Evolutionary conservation across 2,797 vertebrate species (phyloP).

Genomic region (Ambastaia sidthimunki): DNA sequence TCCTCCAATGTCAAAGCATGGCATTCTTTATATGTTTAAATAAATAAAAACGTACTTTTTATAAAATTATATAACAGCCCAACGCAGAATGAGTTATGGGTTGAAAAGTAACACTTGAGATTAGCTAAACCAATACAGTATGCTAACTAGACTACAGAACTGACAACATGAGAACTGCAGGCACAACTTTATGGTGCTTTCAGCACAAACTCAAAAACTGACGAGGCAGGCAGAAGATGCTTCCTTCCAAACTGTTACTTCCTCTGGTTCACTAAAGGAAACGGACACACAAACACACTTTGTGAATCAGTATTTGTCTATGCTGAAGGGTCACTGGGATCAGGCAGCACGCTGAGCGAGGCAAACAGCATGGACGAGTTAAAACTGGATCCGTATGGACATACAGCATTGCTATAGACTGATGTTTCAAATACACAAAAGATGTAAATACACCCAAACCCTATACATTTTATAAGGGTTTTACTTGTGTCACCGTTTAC

Average conservation of each 20-base stretch:
- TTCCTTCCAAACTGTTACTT: conserved; percentile 51
- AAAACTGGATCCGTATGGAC: not conserved
- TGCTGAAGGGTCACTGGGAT: conserved; percentile 32
- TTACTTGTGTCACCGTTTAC: too few species aligned
- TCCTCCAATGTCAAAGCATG: too few species aligned
- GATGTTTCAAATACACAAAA: not conserved
- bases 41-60: too few species aligned
- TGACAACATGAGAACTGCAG: not conserved
- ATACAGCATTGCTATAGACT: not conserved
- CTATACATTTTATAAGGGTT: not conserved
- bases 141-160: not conserved
- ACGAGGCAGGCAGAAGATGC: conserved; percentile 52
- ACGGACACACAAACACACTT: conserved; percentile 28
- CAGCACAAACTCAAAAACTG: conserved; percentile 29
- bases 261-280: conserved; percentile 57
- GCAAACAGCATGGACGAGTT: conserved; percentile 1
- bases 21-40: too few species aligned
- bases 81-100: too few species aligned
- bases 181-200: conserved; percentile 25
- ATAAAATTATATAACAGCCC: too few species aligned
- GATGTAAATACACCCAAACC: too few species aligned
- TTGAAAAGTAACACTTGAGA: too few species aligned
- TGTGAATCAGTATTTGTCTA: conserved; percentile 36
- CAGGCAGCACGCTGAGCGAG: conserved; percentile 25
- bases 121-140: too few species aligned